Conservation (phyloP, 2,888 invertebrate genomes). For the Anticlea derivata region DNA sequence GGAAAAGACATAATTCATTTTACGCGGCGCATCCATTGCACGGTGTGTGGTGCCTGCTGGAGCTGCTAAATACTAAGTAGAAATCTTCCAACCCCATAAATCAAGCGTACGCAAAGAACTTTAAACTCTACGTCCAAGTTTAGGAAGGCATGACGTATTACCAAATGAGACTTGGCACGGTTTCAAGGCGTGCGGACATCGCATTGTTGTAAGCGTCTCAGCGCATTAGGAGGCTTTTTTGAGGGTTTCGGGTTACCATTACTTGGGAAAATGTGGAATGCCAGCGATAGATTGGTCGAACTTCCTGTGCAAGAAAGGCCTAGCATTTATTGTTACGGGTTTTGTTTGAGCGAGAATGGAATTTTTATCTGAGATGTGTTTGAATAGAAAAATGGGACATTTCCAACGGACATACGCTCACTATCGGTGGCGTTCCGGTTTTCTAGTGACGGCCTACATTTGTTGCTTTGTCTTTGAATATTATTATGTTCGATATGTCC, state of each 20-base stretch:
- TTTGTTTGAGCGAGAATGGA: background rate
- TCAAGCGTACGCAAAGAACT: constrained; percentile 5
- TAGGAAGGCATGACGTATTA: constrained; percentile 10
- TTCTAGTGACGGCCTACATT: no score
- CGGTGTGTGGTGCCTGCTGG: no score
- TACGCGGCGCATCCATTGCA: no score
- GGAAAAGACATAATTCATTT: no score
- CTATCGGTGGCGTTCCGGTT: background rate
- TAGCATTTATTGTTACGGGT: no score
- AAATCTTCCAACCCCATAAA: background rate
- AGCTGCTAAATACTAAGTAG: background rate
- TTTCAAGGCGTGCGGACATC: constrained; percentile 31
- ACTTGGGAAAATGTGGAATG: background rate
- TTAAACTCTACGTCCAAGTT: constrained; percentile 16
- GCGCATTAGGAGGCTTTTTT: constrained; percentile 7
- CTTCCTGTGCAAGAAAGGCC: no score
- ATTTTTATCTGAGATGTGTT: background rate
- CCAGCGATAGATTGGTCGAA: background rate
- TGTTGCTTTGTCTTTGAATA: no score
- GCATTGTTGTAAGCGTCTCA: constrained; percentile 23
- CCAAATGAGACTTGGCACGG: constrained; percentile 23
- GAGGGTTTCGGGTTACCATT: background rate
- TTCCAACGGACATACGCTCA: background rate
- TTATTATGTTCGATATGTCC: no score
- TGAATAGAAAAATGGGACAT: background rate